A percentile compares a stretch with the other conserved stretches of the same genome.
Evolutionary conservation across 2,888 invertebrate species (phyloP).

Genomic region (Euclidia mi): DNA sequence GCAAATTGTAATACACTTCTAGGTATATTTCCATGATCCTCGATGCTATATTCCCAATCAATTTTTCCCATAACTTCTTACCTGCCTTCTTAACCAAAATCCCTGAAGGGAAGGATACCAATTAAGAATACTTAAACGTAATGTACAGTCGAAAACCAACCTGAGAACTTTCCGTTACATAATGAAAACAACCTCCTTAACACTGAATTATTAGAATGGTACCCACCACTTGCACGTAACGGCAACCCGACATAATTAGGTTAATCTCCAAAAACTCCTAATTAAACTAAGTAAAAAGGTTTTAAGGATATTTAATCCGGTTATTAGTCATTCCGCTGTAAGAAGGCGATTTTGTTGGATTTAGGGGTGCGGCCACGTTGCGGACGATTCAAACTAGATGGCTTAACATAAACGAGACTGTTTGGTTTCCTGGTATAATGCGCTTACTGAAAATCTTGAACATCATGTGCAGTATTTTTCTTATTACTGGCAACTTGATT

Average conservation of each 20-base stretch:
- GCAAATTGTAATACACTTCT: too few relatives aligned
- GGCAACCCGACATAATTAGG: slow-evolving; percentile 63
- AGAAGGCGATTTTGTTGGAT: slow-evolving; percentile 47
- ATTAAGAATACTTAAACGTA: slow-evolving; percentile 24
- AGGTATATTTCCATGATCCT: too few relatives aligned
- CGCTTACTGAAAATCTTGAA: too few relatives aligned
- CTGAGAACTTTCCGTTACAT: slow-evolving; percentile 11
- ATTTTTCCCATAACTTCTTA: slow-evolving; percentile 2
- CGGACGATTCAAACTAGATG: slow-evolving; percentile 56
- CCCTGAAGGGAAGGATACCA: slow-evolving; percentile 2
- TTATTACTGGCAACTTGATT: too few relatives aligned
- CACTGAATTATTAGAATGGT: slow-evolving; percentile 52
- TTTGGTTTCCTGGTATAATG: too few relatives aligned
- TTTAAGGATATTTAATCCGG: slow-evolving; percentile 69
- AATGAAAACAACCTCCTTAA: slow-evolving; percentile 25
- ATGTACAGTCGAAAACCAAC: slow-evolving; percentile 22
- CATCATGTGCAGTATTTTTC: too few relatives aligned
- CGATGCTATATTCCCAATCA: not conserved
- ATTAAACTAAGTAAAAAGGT: slow-evolving; percentile 72
- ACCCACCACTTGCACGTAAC: slow-evolving; percentile 57
- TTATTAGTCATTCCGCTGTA: slow-evolving; percentile 69
- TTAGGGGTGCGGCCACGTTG: slow-evolving; percentile 52
- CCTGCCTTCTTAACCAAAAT: not conserved
- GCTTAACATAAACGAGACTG: slow-evolving; percentile 33
- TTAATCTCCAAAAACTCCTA: slow-evolving; percentile 67